Conservation (phyloP, 1,140 invertebrate genomes). For the Zaprionus lachaisei region DNA sequence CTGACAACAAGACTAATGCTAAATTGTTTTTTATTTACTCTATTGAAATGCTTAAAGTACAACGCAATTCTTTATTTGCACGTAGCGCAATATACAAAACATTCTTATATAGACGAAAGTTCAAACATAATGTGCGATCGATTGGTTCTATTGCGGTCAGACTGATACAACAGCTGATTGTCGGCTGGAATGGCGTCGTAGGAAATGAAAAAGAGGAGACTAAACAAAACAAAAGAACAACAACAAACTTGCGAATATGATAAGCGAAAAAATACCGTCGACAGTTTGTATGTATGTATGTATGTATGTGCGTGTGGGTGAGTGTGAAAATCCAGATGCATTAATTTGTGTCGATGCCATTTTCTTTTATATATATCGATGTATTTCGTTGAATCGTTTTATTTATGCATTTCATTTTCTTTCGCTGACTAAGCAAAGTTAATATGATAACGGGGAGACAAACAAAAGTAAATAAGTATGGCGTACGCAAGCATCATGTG, state of each 20-base stretch:
- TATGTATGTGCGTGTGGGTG: no score
- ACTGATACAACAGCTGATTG: constrained; percentile 68
- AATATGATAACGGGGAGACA: constrained; percentile 48
- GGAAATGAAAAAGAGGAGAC: constrained; percentile 17
- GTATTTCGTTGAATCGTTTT: constrained; percentile 33
- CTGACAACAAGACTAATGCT: not conserved
- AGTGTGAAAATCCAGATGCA: not conserved
- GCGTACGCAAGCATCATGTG: constrained; percentile 51
- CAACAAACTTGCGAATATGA: constrained; percentile 36
- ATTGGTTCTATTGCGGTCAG: constrained; percentile 55
- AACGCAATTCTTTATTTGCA: constrained; percentile 18
- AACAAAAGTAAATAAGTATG: constrained; percentile 71
- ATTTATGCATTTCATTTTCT: constrained; percentile 53
- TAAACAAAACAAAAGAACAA: constrained; percentile 31
- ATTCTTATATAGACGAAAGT: not conserved
- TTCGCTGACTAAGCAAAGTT: constrained; percentile 64
- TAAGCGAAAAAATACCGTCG: constrained; percentile 17
- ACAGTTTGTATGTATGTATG: not conserved
- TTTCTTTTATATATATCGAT: constrained; percentile 29
- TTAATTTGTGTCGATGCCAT: constrained; percentile 9
- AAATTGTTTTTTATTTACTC: not conserved
- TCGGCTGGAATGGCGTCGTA: constrained; percentile 52
- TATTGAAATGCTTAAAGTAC: not conserved
- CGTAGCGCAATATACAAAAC: constrained; percentile 5
- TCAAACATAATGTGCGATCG: constrained; percentile 18